These are phyloP conservation scores for Aphelenchoides fujianensis DNA, from an alignment of 1,140 invertebrate species.

Conservation along the genomic window DNA sequence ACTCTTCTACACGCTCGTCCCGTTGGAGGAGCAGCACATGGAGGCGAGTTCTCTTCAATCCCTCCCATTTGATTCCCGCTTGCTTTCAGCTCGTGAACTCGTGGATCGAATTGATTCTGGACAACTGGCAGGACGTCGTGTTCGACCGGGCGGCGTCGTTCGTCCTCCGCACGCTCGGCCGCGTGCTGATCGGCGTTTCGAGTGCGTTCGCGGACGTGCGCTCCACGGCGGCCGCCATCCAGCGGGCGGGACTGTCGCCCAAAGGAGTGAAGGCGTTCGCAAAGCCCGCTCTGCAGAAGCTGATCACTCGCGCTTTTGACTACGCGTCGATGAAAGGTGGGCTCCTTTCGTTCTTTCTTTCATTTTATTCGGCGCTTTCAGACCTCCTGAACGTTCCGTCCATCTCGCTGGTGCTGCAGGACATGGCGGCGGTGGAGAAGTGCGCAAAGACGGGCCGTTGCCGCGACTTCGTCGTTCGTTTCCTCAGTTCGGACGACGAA, in stretches of 20 bases:
- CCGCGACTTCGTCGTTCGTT: not conserved
- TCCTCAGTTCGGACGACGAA: slow-evolving; percentile 14
- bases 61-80: too few species aligned
- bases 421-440: slow-evolving; percentile 7
- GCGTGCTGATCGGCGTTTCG: not conserved
- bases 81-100: not conserved
- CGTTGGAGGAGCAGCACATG: slow-evolving; percentile 1
- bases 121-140: slow-evolving; percentile 5
- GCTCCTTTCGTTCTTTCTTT: too few species aligned
- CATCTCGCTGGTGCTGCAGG: slow-evolving; percentile 7
- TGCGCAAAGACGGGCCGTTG: not conserved
- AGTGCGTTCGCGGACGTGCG: too few species aligned
- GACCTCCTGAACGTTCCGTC: not conserved
- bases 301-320: slow-evolving; percentile 5
- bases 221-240: too few species aligned
- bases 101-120: slow-evolving; percentile 10
- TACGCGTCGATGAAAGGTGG: not conserved
- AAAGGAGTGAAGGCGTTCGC: slow-evolving; percentile 6
- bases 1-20: slow-evolving; percentile 4
- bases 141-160: slow-evolving; percentile 11
- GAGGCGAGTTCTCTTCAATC: slow-evolving; percentile 8
- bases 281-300: slow-evolving; percentile 4
- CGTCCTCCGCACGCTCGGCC: not conserved
- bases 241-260: too few species aligned
- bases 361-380: too few species aligned